These are phyloP conservation scores for Diarsia rubi DNA, from an alignment of 2,888 invertebrate genomes.

Conservation along the genomic window DNA sequence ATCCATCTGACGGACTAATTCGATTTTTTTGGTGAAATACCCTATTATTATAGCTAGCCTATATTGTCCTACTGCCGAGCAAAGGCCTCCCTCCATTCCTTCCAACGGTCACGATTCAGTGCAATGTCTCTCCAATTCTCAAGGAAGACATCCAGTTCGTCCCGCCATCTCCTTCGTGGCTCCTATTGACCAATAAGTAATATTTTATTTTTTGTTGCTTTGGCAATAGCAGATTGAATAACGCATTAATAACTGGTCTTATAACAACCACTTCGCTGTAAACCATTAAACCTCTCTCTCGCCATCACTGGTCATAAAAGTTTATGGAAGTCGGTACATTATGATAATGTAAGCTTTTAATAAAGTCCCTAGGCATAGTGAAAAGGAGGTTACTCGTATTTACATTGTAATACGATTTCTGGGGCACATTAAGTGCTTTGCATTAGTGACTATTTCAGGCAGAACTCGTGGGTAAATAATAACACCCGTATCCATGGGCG, in stretches of 20 bases:
- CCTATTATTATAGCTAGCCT: too few relatives aligned
- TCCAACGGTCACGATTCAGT: too few relatives aligned
- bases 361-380: background rate
- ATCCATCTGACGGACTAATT: too few relatives aligned
- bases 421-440: constrained; percentile 10
- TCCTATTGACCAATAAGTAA: too few relatives aligned
- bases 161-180: too few relatives aligned
- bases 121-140: too few relatives aligned
- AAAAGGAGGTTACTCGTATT: background rate
- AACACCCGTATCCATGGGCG: background rate
- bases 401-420: constrained; percentile 16
- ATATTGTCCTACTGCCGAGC: too few relatives aligned
- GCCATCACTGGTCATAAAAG: constrained; percentile 9
- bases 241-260: too few relatives aligned
- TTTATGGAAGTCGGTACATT: constrained; percentile 6
- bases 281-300: background rate
- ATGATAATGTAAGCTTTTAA: constrained; percentile 18
- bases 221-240: background rate
- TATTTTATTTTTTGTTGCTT: background rate
- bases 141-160: too few relatives aligned
- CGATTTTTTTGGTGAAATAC: too few relatives aligned
- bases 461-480: background rate
- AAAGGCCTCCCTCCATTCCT: too few relatives aligned
- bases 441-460: constrained; percentile 17
- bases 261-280: background rate